Evolutionary conservation across 2,113 vertebrate genomes (phyloP), one percentile per base, ranked within the genome.

Genomic region (Scartelaos histophorus): DNA sequence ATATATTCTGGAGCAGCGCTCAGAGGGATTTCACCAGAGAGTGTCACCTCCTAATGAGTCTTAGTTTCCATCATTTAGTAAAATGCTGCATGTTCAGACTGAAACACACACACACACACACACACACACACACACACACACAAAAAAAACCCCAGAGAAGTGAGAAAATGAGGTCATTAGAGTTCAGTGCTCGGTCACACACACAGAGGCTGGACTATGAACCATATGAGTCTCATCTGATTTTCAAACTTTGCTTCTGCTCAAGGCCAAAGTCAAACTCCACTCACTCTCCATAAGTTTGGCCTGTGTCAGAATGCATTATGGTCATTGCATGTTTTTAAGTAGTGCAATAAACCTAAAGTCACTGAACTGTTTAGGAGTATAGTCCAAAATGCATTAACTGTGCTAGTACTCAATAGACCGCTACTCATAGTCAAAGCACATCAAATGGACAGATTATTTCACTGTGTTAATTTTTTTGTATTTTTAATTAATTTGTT

Each of bases 281-380:
- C n/a, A 13, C 64, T 62, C 3, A 21, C 74, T 38, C 57, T 7
- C 70, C 82, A 56, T 25, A 22, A 25, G 21, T 69, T 76, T 69
- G 57, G 76, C 69, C 71, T 72, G 66, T 80, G 82, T 83, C 76
- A 83, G 53, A 74, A 70, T 10, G 77, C 71, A 82, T 85, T 78
- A 73, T 71, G 77, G 57, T 71, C 66, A 82, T 80, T 71, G 43
- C 13, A 19, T 67, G 68, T 10, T 43, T 43, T 43, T 43, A 29
- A 29, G 29, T 29, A 29, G 4, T 29, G 29, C 29, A 29, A 2
- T 29, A 29, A 29, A n/a, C n/a, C n/a, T n/a, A n/a, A n/a, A n/a
- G n/a, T n/a, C n/a, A n/a, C n/a, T n/a, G n/a, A n/a, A n/a, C n/a
- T n/a, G n/a, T n/a, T n/a, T n/a, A n/a, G n/a, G n/a, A n/a, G n/a